These are phyloP conservation scores for Gambusia holbrooki DNA, from an alignment of 2,113 vertebrate genomes.

Conservation along the genomic window DNA sequence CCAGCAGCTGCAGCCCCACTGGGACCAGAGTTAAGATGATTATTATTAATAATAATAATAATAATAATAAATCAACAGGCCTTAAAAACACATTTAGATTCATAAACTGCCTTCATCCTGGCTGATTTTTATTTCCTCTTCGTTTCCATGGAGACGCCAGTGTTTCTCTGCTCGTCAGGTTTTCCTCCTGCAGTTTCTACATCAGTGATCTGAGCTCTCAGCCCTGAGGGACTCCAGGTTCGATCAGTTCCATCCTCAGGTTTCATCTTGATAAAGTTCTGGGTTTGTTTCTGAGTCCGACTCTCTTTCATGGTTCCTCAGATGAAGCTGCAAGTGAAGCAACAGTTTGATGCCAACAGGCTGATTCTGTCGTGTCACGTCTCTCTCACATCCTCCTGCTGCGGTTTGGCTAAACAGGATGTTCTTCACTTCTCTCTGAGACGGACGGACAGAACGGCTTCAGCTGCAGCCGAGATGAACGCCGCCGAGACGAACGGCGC, in stretches of 20 bases:
- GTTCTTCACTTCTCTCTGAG: background rate
- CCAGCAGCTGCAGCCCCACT: too few relatives aligned
- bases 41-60: too few relatives aligned
- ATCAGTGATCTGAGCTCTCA: background rate
- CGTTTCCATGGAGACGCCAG: too few relatives aligned
- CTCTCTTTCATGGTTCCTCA: background rate
- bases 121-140: too few relatives aligned
- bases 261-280: background rate
- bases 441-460: constrained; percentile 3
- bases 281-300: too few relatives aligned
- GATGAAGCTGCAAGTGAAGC: background rate
- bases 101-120: too few relatives aligned
- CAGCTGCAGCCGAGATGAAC: constrained; percentile 25
- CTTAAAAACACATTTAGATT: too few relatives aligned
- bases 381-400: background rate
- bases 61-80: too few relatives aligned
- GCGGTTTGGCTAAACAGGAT: constrained; percentile 29
- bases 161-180: too few relatives aligned
- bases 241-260: background rate
- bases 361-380: background rate
- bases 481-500: fast-evolving
- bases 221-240: background rate
- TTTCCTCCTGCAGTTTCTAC: background rate
- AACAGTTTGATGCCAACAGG: background rate
- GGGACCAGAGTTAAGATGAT: too few relatives aligned